Percentiles rank a stretch among this genome's conserved stretches.
Evolutionary conservation across 2,797 vertebrate genomes (phyloP).

Genomic region (Clarias platycephalus): DNA sequence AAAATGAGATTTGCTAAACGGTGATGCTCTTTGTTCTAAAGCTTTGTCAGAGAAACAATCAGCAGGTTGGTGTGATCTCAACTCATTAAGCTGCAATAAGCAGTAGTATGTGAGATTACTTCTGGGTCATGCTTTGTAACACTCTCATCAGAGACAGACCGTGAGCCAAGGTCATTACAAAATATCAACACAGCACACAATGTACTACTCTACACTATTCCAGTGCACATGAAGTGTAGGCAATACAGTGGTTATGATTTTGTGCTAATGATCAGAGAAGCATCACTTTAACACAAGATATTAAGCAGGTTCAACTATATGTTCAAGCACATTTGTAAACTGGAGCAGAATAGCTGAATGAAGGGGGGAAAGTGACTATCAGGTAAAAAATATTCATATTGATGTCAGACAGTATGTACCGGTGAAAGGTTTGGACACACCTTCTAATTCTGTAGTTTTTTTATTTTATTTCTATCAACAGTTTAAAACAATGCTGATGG

Average conservation of each 20-base stretch:
- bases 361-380: background rate
- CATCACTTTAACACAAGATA: background rate
- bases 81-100: background rate
- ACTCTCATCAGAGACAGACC: background rate
- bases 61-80: background rate
- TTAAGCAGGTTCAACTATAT: background rate
- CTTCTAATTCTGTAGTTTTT: too few relatives aligned
- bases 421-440: too few relatives aligned
- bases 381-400: background rate
- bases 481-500: too few relatives aligned
- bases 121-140: background rate
- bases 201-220: background rate
- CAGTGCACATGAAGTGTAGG: background rate
- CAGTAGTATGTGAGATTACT: background rate
- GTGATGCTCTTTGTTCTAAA: background rate
- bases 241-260: background rate
- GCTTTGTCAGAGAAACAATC: background rate
- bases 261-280: background rate
- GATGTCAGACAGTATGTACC: background rate
- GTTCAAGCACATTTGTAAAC: background rate
- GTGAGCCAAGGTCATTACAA: background rate
- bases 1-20: background rate
- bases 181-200: conserved; percentile 2
- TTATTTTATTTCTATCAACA: too few relatives aligned
- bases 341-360: background rate